These are phyloP conservation scores for Caenorhabditis inopinata DNA, from an alignment of 1,140 invertebrate genomes.

Conservation along the genomic window DNA sequence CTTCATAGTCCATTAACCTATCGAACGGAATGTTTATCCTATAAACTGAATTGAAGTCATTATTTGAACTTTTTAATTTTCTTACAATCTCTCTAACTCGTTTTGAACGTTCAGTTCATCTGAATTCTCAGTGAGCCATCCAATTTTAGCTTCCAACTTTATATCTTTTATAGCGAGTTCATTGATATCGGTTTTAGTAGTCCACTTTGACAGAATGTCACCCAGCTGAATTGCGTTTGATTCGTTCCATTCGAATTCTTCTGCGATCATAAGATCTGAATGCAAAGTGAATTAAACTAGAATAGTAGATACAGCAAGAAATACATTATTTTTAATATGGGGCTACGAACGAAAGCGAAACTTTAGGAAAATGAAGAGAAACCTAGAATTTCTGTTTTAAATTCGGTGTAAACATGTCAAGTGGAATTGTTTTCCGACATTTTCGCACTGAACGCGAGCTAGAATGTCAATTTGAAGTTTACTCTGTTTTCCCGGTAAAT, in stretches of 20 bases:
- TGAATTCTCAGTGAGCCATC: background rate
- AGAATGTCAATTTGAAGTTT: too few species aligned
- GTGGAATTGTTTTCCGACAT: too few species aligned
- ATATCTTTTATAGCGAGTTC: background rate
- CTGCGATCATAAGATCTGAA: background rate
- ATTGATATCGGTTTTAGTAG: background rate
- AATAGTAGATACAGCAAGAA: too few species aligned
- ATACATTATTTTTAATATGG: too few species aligned
- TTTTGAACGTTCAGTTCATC: background rate
- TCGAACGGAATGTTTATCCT: background rate
- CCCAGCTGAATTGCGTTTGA: background rate
- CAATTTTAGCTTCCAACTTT: background rate
- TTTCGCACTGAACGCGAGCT: too few species aligned
- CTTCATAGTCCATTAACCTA: constrained; percentile 6
- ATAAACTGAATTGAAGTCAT: too few species aligned
- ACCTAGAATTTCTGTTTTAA: too few species aligned
- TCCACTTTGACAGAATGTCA: background rate
- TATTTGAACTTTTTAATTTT: too few species aligned
- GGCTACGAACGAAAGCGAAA: too few species aligned
- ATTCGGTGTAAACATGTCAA: too few species aligned
- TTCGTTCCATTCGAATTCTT: constrained; percentile 15
- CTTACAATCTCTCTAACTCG: constrained; percentile 14
- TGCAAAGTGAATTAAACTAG: background rate
- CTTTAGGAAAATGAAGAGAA: too few species aligned
- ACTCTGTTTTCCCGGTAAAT: too few species aligned